Evolutionary conservation across 2,113 vertebrate species (phyloP).

Genomic region (Crotophaga sulcirostris): DNA sequence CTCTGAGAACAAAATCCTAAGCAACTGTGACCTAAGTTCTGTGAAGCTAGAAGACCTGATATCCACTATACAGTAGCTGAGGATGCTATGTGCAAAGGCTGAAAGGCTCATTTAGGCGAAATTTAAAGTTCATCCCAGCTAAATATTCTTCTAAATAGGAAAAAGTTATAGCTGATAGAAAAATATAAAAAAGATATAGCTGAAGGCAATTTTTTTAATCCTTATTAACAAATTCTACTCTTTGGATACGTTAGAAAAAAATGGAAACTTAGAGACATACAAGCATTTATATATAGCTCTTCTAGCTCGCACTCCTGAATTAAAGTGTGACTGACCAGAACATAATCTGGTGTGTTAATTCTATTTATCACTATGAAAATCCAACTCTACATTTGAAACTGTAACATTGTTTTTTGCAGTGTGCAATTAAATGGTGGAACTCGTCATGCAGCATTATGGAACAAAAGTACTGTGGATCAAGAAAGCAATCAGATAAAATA

Average conservation of each 20-base stretch:
- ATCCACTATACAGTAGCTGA: not conserved
- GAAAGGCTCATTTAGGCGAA: not conserved
- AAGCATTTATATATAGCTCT: not conserved
- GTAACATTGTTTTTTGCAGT: not conserved
- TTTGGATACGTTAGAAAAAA: not conserved
- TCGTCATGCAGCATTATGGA: not conserved
- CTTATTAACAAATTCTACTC: not conserved
- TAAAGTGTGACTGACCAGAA: not conserved
- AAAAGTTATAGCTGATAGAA: too few species aligned
- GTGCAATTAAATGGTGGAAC: not conserved
- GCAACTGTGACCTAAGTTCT: not conserved
- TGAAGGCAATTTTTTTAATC: not conserved
- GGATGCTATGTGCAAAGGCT: not conserved
- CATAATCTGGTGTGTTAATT: not conserved
- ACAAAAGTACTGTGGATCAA: not conserved
- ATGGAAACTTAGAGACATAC: not conserved
- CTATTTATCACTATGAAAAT: not conserved
- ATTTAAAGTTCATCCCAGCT: not conserved
- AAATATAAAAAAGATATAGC: not conserved
- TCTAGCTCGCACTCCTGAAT: not conserved
- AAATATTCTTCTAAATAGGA: not conserved
- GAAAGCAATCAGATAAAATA: not conserved
- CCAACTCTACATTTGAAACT: not conserved
- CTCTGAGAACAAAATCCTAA: not conserved
- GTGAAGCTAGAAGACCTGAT: not conserved